phyloP scores from a whole-genome alignment of 2,797 vertebrate genomes.

The Lutjanus argentimaculatus region DNA sequence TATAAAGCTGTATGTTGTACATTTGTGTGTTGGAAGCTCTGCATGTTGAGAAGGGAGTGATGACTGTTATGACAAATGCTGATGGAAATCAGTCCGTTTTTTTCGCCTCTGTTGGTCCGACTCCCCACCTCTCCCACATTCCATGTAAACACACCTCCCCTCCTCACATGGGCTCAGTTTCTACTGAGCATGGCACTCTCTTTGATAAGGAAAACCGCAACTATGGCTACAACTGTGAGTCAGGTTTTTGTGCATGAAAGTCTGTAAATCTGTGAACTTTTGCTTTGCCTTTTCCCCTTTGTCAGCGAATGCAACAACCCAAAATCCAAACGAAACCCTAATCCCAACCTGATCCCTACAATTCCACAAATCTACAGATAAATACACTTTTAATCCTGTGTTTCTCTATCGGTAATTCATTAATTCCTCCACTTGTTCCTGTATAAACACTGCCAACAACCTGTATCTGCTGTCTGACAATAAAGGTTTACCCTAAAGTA shows the following conservation, averaged over 20 bases:
- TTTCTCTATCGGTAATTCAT: neutral
- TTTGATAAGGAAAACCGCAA: neutral
- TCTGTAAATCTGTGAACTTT: neutral
- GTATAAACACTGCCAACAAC: neutral
- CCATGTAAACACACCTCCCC: constrained; percentile 16
- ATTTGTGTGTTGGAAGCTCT: neutral
- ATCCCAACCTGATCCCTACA: neutral
- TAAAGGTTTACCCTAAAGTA: neutral
- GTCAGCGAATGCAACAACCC: neutral
- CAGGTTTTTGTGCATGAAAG: neutral
- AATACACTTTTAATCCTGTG: neutral
- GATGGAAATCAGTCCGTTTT: constrained; percentile 52
- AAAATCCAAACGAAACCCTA: neutral
- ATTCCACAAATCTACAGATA: neutral
- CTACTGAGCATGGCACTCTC: neutral
- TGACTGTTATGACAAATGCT: constrained; percentile 52
- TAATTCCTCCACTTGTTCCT: neutral
- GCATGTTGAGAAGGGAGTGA: constrained; percentile 22
- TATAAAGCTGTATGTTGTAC: neutral
- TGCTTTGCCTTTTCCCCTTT: neutral
- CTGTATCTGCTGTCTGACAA: neutral
- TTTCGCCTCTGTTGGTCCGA: constrained; percentile 28
- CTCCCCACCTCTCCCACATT: constrained; percentile 11
- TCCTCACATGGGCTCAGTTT: constrained; percentile 16
- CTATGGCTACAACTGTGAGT: neutral